Percentiles rank a stretch among this genome's conserved stretches.
Evolutionary conservation across 1,140 invertebrate genomes (phyloP).

Genomic region (Notospermus geniculatus): DNA sequence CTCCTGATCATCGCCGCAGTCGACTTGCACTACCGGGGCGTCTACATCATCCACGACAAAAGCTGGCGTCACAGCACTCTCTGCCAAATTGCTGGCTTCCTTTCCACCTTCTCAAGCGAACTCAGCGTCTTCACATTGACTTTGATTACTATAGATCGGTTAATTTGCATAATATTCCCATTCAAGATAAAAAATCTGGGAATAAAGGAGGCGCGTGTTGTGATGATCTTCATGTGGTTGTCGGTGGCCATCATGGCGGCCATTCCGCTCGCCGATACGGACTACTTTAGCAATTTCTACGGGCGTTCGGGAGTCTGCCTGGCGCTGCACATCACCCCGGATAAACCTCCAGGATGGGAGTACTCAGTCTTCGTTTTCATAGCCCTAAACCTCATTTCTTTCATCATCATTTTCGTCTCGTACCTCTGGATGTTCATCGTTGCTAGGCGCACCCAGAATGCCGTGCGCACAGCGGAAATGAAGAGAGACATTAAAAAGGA

Average conservation of each 20-base stretch:
- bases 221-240: constrained; percentile 59
- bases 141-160: constrained; percentile 62
- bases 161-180: constrained; percentile 62
- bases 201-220: constrained; percentile 51
- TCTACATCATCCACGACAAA: constrained; percentile 59
- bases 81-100: constrained; percentile 63
- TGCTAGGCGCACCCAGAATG: constrained; percentile 57
- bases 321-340: constrained; percentile 62
- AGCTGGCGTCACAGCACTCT: constrained; percentile 58
- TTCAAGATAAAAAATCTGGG: constrained; percentile 54
- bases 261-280: constrained; percentile 55
- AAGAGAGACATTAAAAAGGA: constrained; percentile 56
- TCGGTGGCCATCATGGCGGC: constrained; percentile 56
- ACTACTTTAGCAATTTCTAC: constrained; percentile 62
- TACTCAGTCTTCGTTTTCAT: constrained; percentile 64
- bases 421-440: constrained; percentile 63
- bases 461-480: constrained; percentile 48
- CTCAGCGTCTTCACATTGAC: constrained; percentile 65
- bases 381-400: constrained; percentile 60
- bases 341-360: constrained; percentile 62
- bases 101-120: constrained; percentile 69
- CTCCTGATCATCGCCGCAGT: constrained; percentile 61
- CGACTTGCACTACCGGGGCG: constrained; percentile 59
- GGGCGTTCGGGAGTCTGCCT: constrained; percentile 64
- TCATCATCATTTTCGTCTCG: constrained; percentile 60